A percentile compares a stretch with the other conserved stretches of the same genome.
Evolutionary conservation across 2,797 vertebrate species (phyloP).

Genomic region (Myotis vivesi): DNA sequence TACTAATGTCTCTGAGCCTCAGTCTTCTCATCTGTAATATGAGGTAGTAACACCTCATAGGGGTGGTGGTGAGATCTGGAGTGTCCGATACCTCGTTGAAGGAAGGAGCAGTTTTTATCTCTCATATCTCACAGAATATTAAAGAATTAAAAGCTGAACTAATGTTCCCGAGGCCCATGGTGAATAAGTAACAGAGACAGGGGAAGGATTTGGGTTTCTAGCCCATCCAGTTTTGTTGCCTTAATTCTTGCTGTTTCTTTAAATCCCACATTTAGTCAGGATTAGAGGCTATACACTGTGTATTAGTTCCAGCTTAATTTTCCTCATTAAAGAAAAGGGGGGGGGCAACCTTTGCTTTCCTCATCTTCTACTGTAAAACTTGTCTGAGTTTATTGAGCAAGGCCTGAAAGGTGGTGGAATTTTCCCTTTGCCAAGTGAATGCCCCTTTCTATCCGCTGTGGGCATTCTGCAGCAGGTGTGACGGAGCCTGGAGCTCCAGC

Average conservation of each 20-base stretch:
- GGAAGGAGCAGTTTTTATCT: not conserved
- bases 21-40: not conserved
- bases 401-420: not conserved
- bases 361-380: not conserved
- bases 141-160: not conserved
- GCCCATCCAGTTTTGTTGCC: not conserved
- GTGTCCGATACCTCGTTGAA: too few relatives aligned
- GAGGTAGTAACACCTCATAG: not conserved
- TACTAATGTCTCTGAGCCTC: not conserved
- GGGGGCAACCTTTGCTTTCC: not conserved
- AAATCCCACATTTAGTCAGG: not conserved
- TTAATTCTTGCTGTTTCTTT: not conserved
- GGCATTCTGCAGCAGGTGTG: not conserved
- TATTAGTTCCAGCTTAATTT: not conserved
- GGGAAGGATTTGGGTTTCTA: conserved; percentile 23
- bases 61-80: not conserved
- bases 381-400: not conserved
- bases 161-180: not conserved
- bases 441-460: not conserved
- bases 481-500: not conserved
- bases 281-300: not conserved
- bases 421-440: not conserved
- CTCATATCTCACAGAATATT: not conserved
- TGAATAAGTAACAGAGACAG: not conserved
- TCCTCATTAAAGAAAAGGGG: not conserved